phyloP scores from a whole-genome alignment of 2,888 invertebrate genomes.

The Pycnomerus fuliginosus region DNA sequence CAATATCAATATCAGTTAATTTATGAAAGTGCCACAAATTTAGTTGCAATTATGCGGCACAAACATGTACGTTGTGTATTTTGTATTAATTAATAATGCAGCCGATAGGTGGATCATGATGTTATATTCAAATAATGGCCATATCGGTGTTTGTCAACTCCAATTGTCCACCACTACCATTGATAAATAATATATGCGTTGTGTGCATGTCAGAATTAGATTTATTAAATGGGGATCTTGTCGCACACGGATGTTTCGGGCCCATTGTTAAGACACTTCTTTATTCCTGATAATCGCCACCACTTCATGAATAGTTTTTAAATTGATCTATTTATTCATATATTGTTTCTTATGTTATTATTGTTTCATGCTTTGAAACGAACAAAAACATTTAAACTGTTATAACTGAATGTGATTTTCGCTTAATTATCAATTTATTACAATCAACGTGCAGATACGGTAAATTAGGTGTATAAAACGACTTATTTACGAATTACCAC shows the following conservation, averaged over 20 bases:
- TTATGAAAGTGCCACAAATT: slow-evolving; percentile 52
- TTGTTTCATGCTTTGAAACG: too few relatives aligned
- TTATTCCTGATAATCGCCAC: too few relatives aligned
- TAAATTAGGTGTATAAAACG: too few relatives aligned
- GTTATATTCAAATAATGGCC: slow-evolving; percentile 51
- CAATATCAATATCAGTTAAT: slow-evolving; percentile 51
- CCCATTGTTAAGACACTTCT: too few relatives aligned
- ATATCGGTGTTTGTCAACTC: slow-evolving; percentile 49
- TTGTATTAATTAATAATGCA: slow-evolving; percentile 51
- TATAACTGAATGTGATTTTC: too few relatives aligned
- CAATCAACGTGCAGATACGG: too few relatives aligned
- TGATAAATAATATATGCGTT: slow-evolving; percentile 49
- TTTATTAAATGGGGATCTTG: slow-evolving; percentile 47
- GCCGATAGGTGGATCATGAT: slow-evolving; percentile 50
- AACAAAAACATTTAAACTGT: too few relatives aligned
- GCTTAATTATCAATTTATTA: too few relatives aligned
- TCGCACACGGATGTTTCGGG: slow-evolving; percentile 31
- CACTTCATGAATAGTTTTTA: too few relatives aligned
- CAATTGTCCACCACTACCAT: slow-evolving; percentile 46
- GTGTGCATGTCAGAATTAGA: slow-evolving; percentile 48
- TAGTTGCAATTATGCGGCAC: slow-evolving; percentile 51
- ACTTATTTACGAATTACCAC: too few relatives aligned
- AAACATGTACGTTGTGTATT: slow-evolving; percentile 50
- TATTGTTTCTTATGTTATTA: too few relatives aligned
- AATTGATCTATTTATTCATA: too few relatives aligned